Percentiles rank a stretch among this genome's conserved stretches.
Evolutionary conservation across 2,888 invertebrate genomes (phyloP).

Genomic region (Empis stercorea): DNA sequence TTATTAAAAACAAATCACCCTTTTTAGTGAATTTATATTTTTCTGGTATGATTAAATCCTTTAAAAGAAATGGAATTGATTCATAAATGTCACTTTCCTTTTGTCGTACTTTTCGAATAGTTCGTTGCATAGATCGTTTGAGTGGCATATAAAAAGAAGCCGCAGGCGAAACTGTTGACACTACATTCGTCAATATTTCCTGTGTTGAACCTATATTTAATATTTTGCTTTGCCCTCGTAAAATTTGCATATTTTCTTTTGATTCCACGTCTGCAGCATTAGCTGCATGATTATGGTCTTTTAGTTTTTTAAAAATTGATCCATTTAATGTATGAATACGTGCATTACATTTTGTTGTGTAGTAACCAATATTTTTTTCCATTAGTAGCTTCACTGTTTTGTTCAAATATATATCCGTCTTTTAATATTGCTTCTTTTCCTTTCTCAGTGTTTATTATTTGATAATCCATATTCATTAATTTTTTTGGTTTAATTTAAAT

Average conservation of each 20-base stretch:
- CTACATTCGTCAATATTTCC: background rate
- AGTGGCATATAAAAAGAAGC: background rate
- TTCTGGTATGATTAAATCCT: background rate
- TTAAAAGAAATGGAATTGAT: background rate
- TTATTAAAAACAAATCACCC: background rate
- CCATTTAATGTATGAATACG: background rate
- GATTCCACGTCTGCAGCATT: background rate
- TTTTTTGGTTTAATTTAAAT: background rate
- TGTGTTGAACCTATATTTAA: background rate
- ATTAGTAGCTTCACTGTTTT: background rate
- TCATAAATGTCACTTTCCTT: background rate
- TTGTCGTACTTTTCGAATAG: background rate
- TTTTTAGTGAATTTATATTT: background rate
- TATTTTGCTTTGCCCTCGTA: background rate
- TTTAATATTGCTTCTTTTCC: background rate
- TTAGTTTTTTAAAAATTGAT: background rate
- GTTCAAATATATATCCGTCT: background rate
- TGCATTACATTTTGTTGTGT: background rate
- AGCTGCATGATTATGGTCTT: background rate
- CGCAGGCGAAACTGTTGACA: background rate
- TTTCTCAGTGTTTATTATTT: background rate
- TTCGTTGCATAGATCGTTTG: background rate
- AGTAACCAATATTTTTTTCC: background rate
- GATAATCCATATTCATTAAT: background rate
- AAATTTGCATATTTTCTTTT: background rate